phyloP scores from a whole-genome alignment of 2,888 invertebrate species.

The Brenthis daphne region DNA sequence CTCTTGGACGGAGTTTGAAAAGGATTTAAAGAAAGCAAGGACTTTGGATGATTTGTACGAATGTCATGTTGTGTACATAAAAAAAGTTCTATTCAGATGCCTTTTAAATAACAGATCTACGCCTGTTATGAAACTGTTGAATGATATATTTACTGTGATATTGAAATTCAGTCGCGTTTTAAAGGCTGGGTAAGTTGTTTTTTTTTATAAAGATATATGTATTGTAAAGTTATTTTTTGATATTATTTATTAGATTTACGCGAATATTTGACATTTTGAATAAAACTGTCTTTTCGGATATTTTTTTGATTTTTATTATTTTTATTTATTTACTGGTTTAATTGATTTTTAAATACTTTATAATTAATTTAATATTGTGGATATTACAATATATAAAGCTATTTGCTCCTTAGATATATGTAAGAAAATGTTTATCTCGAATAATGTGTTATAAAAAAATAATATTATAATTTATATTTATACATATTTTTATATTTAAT shows the following conservation, averaged over 20 bases:
- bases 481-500: constrained; percentile 1
- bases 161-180: constrained; percentile 86
- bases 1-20: constrained; percentile 89
- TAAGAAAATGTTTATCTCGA: too few species aligned
- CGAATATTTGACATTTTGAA: neutral
- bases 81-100: constrained; percentile 88
- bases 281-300: too few species aligned
- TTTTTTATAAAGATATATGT: neutral
- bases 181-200: constrained; percentile 67
- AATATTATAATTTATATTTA: neutral
- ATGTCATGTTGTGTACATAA: constrained; percentile 88
- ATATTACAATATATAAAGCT: too few species aligned
- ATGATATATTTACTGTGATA: constrained; percentile 87
- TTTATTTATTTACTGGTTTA: too few species aligned
- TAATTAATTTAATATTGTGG: too few species aligned
- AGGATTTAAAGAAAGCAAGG: constrained; percentile 83
- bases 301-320: too few species aligned
- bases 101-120: constrained; percentile 87
- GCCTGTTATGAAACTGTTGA: constrained; percentile 85
- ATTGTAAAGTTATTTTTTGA: too few species aligned
- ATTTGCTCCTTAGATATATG: too few species aligned
- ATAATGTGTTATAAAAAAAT: too few species aligned
- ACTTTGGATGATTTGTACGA: constrained; percentile 88
- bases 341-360: too few species aligned
- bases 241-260: too few species aligned